Evolutionary conservation across 2,113 vertebrate genomes (phyloP).

Genomic region (Gallinago paraguaiae): DNA sequence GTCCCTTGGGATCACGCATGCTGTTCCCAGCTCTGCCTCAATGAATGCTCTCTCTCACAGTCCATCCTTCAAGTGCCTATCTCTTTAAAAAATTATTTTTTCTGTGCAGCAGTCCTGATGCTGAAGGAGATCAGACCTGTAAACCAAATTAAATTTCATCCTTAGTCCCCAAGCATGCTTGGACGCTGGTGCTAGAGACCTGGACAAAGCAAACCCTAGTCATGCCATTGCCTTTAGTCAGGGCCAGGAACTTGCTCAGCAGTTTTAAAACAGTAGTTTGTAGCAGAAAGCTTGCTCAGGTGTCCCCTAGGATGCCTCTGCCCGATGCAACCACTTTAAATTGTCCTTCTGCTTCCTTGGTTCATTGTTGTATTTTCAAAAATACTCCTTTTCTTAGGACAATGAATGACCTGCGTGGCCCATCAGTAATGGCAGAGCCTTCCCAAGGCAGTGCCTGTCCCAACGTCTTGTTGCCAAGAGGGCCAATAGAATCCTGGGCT

Average conservation of each 20-base stretch:
- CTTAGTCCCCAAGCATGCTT: neutral
- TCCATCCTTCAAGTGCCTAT: neutral
- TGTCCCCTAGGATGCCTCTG: neutral
- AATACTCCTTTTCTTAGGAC: neutral
- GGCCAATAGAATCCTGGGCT: too few species aligned
- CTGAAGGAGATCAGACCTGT: neutral
- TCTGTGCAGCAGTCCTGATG: neutral
- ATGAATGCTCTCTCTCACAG: neutral
- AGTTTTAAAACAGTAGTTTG: neutral
- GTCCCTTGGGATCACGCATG: neutral
- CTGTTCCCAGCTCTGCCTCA: neutral
- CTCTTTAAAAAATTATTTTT: neutral
- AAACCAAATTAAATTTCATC: neutral
- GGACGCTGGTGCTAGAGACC: neutral
- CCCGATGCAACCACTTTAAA: neutral
- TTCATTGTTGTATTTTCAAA: neutral
- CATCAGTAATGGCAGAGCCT: neutral
- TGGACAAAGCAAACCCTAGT: neutral
- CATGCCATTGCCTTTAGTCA: neutral
- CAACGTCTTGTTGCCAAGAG: too few species aligned
- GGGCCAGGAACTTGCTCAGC: neutral
- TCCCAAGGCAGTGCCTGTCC: fast-evolving
- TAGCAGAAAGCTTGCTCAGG: neutral
- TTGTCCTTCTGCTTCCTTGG: neutral
- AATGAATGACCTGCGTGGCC: neutral